Percentiles rank a stretch among this genome's conserved stretches.
These are phyloP conservation scores for Heliopora coerulea DNA, from an alignment of 92 coral and sea anemone species.

Conservation along the genomic window DNA sequence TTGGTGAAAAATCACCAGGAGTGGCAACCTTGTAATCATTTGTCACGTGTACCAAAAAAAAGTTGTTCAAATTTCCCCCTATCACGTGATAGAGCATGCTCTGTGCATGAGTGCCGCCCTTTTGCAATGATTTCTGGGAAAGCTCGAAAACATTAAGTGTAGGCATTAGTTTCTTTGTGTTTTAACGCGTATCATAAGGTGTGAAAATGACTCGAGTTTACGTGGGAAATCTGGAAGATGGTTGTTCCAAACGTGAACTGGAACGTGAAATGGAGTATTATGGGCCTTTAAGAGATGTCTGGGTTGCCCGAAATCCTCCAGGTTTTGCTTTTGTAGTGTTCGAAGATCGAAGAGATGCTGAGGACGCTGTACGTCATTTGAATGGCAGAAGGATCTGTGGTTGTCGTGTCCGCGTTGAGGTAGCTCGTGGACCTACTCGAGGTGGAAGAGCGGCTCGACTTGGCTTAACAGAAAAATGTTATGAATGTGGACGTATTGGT, in stretches of 20 bases:
- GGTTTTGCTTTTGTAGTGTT: constrained; percentile 96
- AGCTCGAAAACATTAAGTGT: neutral
- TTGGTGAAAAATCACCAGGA: no score
- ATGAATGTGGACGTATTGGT: constrained; percentile 92
- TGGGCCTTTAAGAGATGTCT: constrained; percentile 93
- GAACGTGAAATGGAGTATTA: constrained; percentile 78
- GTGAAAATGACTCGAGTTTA: constrained; percentile 74
- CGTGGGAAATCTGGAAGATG: constrained; percentile 90
- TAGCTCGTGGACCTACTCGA: constrained; percentile 94
- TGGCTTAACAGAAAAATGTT: constrained; percentile 87
- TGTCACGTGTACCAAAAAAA: no score
- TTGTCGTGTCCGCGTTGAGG: constrained; percentile 75
- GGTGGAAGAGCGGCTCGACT: constrained; percentile 89
- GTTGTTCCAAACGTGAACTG: constrained; percentile 87
- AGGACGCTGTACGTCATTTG: constrained; percentile 75
- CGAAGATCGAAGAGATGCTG: constrained; percentile 95
- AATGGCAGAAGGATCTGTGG: constrained; percentile 80
- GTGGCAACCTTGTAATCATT: no score
- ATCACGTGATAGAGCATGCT: no score
- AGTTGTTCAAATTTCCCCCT: no score
- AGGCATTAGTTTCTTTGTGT: no score
- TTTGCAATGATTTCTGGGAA: constrained; percentile 46
- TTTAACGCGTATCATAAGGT: neutral
- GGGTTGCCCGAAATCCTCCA: constrained; percentile 99
- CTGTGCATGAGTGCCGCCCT: no score